Evolutionary conservation across 2,797 vertebrate species (phyloP), one percentile per base, ranked within the genome.

Genomic region (Enteromius mattozi): DNA sequence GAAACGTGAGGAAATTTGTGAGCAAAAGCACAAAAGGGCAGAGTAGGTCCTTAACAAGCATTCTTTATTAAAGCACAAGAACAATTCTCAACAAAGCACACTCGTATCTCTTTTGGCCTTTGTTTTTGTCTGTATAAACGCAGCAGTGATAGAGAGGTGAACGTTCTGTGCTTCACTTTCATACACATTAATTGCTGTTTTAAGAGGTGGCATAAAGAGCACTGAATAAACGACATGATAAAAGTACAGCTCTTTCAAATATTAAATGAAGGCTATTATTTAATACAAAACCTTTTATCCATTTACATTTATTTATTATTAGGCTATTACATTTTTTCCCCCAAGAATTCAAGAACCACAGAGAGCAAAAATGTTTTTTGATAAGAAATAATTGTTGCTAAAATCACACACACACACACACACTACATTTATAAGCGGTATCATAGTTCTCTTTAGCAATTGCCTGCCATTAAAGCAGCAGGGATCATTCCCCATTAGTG

Each of bases 1-100:
- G 49, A 78, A 89, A 88, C 49, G 33, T 81, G 63, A 69, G 56
- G 45, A 78, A 88, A 91, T 88, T 86, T 86, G 84, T 78, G 85
- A 80, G 79, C 63, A 83, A 86, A 88, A 83, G 59, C 16, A n/a
- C 0, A 47, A 88, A 91, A 86, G 85, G 80, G 83, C 76, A 86
- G 75, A 59, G 35, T 16, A 33, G 65, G 61, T 71, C 82, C 76
- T 85, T 86, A 85, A 88, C 61, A 80, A 71, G 82, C 80, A 59
- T 88, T 88, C 78, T 89, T 90, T 90, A 86, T 86, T 86, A 84
- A 61, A 82, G 81, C 83, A 80, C 80, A 42, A 83, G 75, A 85
- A 69, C 27, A 65, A 42, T 54, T 82, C 27, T 81, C 30, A 45
- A 84, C 56, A 45, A 63, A 78, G 30, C 51, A 21, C 6, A 17